A percentile compares a stretch with the other conserved stretches of the same genome.
Evolutionary conservation across 2,797 vertebrate species (phyloP).

Genomic region (Miichthys miiuy): DNA sequence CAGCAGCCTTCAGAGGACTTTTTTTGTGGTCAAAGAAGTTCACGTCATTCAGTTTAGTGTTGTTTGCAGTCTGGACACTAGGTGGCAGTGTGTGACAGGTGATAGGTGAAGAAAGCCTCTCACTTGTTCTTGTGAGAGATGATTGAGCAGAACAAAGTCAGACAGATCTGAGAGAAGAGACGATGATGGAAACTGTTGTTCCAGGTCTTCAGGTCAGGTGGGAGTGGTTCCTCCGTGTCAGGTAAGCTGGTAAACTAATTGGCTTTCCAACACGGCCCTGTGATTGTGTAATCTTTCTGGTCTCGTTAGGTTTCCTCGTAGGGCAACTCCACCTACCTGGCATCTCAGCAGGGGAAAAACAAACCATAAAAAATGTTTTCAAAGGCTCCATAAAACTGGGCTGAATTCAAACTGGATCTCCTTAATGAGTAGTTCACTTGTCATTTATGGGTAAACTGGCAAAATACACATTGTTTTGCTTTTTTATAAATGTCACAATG

Average conservation of each 20-base stretch:
- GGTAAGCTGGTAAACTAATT: background rate
- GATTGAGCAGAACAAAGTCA: constrained; percentile 8
- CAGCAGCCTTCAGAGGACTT: background rate
- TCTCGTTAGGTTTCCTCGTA: constrained; percentile 9
- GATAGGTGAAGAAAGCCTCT: background rate
- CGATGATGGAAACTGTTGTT: background rate
- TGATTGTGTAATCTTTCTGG: constrained; percentile 6
- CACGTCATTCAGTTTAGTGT: background rate
- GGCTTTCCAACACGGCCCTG: background rate
- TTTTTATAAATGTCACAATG: constrained; percentile 22
- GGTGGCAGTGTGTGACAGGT: constrained; percentile 68
- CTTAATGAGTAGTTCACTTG: constrained; percentile 9
- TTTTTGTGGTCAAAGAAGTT: background rate
- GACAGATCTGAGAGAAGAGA: background rate
- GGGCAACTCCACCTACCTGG: constrained; percentile 22
- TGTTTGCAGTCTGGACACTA: constrained; percentile 53
- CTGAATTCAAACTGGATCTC: background rate
- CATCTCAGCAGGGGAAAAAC: constrained; percentile 36
- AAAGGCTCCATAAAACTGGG: constrained; percentile 5
- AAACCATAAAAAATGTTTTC: constrained; percentile 27
- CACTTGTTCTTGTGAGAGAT: constrained; percentile 2
- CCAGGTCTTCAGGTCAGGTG: background rate
- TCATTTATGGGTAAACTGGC: constrained; percentile 11
- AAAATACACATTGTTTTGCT: background rate
- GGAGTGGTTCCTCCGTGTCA: background rate